Evolutionary conservation across 2,888 invertebrate species (phyloP).

Genomic region (Trachelus troglodyta): DNA sequence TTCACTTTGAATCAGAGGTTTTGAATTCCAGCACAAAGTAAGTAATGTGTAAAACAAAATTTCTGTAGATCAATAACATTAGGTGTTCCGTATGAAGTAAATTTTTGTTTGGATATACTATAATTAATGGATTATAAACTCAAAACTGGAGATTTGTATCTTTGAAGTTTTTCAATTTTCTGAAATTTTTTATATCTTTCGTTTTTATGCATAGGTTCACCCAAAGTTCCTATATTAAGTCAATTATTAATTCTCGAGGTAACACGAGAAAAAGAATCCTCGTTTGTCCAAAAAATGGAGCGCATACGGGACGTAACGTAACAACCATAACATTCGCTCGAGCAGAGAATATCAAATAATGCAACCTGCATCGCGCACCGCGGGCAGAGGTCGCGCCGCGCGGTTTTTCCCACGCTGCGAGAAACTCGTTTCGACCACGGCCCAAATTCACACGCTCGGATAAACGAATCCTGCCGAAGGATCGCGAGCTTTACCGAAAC

Average conservation of each 20-base stretch:
- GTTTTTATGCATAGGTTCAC: not conserved
- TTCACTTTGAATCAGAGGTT: not conserved
- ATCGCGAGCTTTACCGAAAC: not conserved
- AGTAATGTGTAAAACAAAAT: not conserved
- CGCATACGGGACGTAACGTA: slow-evolving; percentile 6
- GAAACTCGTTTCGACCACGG: slow-evolving; percentile 44
- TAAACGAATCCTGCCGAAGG: slow-evolving; percentile 16
- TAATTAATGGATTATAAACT: not conserved
- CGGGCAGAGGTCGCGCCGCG: slow-evolving; percentile 20
- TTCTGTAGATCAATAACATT: not conserved
- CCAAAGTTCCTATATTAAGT: not conserved
- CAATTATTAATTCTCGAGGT: not conserved
- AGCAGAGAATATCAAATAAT: slow-evolving; percentile 43
- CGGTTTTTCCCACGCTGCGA: slow-evolving; percentile 43
- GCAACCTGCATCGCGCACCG: slow-evolving; percentile 37
- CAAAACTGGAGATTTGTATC: not conserved
- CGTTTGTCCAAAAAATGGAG: not conserved
- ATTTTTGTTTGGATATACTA: not conserved
- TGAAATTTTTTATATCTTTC: not conserved
- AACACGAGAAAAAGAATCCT: not conserved
- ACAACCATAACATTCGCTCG: slow-evolving; percentile 16
- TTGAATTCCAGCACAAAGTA: not conserved
- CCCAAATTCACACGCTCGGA: slow-evolving; percentile 45
- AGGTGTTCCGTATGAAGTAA: not conserved
- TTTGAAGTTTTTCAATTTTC: not conserved